Base-by-base conservation (phyloP, 2,888 invertebrate genomes). In the Coleophora flavipennella region DNA sequence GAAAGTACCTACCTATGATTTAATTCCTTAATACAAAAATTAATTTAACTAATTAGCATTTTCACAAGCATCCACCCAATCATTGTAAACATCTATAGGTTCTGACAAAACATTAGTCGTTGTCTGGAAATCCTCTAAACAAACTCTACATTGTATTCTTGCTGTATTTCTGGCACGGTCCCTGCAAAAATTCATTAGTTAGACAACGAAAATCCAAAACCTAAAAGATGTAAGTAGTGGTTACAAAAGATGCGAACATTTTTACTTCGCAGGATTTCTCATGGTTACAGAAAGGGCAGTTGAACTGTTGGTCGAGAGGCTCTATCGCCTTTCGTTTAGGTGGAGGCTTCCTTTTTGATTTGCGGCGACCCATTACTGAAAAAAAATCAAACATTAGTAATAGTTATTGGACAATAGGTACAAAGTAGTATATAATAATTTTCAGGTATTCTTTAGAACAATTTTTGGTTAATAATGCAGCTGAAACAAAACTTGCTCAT, bases 61-160 rank as follows among this genome's bases (percentile, higher is more conserved):
- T 87, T 99, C 99, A 83, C 99, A 99, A 1, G 98, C 99, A 86
- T 99, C 99, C 44, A 99, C 97, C 99, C 99, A 99, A 72, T 99
- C 98, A 78, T 98, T 97, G 72, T 99, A 99, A 11, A 99, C 99
- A 86, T 99, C 99, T 52, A 99, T 92, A 6, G 99, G 93, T 74
- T 99, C 99, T 8, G 98, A 97, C 43, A 99, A 86, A 63, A 96
- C 94, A 80, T 97, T 98, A 50, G 99, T 97, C 26, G 92, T 91
- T 0, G 98, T 96, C 72, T 99, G 98, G 78, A 95, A 99, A 65
- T 96, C 97, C 85, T 99, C 99, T 63, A 95, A 76, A 66, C 99
- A 99, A 2, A 99, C 97, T 53, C 95, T 87, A 77, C 99, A 99
- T 36, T 93, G 92, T 83, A 99, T 97, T 70, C 93, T 88, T 1